Base-by-base conservation (phyloP, 2,113 vertebrate species). In the Oreotrochilus melanogaster region DNA sequence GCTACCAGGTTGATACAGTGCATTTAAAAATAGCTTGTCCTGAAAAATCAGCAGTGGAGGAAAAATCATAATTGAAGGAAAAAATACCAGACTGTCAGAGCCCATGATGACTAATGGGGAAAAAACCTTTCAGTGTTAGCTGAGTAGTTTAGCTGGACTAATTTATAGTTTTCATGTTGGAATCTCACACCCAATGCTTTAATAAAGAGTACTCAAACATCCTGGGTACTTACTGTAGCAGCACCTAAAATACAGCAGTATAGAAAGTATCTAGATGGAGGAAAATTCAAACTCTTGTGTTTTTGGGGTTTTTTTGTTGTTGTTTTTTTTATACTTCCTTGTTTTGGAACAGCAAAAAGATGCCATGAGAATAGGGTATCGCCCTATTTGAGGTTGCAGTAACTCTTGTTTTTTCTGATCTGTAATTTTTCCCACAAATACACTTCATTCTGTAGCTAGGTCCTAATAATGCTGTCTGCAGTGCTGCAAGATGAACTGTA, bases 21-120 rank as follows among this genome's bases (percentile, higher is more conserved):
- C 54, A 28, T 71, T 93, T 95, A 64, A 94, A 96, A 73, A 62
- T 51, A 80, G 75, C 27, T 90, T 86, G 54, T 72, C 31, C 66
- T 73, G 64, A 47, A 58, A 54, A 79, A 66, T 61, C 25, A 64
- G 31, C 25, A 62, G 39, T 53, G 35, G 37, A 61, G 65, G 23
- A 65, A 91, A 64, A 83, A 37, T 22, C 2, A 9, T 72, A 4
- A 21, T 2, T 27, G 45, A 50, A 76, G 64, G 75, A 53, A 88
- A 65, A 75, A 82, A 31, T 57, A 17, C 7, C 14, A 10, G 18
- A 4, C 45, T 83, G 47, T 88, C 47, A 70, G 70, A 83, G 60
- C 14, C 58, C 5, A 0, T 37, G 58, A 13, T 90, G 76, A 94
- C 56, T 83, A 86, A 76, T 14, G 4, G 78, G 37, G 51, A 66